Conservation (phyloP, 2,888 invertebrate species). For the Xylocampa areola region DNA sequence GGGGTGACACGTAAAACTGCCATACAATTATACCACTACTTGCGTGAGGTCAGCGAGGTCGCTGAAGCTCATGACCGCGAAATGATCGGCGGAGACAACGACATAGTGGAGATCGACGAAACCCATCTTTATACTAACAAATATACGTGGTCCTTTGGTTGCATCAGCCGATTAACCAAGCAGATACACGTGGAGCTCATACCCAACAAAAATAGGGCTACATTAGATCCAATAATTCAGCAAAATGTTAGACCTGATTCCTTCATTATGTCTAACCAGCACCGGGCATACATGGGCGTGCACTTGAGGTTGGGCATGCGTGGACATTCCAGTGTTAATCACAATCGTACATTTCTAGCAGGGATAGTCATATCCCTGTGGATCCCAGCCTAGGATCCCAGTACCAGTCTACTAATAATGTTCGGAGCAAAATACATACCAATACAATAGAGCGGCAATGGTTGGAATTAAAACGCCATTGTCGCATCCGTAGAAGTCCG, state of each 20-base stretch:
- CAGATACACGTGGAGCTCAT: constrained; percentile 16
- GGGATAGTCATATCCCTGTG: constrained; percentile 27
- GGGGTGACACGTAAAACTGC: no score
- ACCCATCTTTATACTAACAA: neutral
- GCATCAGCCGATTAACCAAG: constrained; percentile 7
- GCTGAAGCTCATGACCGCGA: neutral
- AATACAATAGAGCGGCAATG: constrained; percentile 17
- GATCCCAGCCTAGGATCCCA: constrained; percentile 15
- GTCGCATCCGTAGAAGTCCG: constrained; percentile 22
- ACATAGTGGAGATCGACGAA: neutral
- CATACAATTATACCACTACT: no score
- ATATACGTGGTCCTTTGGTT: neutral
- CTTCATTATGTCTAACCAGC: constrained; percentile 16
- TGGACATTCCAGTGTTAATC: constrained; percentile 18
- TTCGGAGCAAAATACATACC: constrained; percentile 3
- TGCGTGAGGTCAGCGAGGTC: no score
- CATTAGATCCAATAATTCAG: constrained; percentile 17
- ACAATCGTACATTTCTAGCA: constrained; percentile 14
- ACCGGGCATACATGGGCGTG: constrained; percentile 11
- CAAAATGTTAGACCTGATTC: constrained; percentile 5
- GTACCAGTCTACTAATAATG: constrained; percentile 18
- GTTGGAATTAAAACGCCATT: constrained; percentile 14
- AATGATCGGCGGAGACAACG: no score
- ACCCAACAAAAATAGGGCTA: constrained; percentile 8
- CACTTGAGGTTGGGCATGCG: constrained; percentile 18